These are phyloP conservation scores for Aphodius granarius DNA, from an alignment of 2,888 invertebrate species.

Conservation along the genomic window DNA sequence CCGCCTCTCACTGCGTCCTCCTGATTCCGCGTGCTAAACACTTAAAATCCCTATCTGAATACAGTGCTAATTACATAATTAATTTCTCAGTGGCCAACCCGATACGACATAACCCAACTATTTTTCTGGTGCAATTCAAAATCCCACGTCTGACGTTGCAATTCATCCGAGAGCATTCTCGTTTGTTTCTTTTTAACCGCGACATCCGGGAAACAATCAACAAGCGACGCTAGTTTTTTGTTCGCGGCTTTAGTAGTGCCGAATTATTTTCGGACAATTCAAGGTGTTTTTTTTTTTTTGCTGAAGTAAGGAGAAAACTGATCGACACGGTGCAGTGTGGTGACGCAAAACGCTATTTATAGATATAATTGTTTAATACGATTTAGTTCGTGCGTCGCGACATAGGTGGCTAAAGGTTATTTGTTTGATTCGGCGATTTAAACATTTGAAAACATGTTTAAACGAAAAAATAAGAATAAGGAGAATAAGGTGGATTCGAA, in stretches of 20 bases:
- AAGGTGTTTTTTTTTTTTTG: neutral
- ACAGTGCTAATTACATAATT: neutral
- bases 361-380: slow-evolving; percentile 27
- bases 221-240: neutral
- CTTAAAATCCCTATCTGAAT: neutral
- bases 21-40: neutral
- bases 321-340: neutral
- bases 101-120: neutral
- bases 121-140: neutral
- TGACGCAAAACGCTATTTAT: slow-evolving; percentile 27
- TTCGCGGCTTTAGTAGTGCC: neutral
- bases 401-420: neutral
- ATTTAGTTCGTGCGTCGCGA: slow-evolving; percentile 14
- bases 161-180: neutral
- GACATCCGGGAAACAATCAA: neutral
- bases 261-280: neutral
- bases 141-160: neutral
- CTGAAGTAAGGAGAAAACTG: neutral
- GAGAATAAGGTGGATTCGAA: slow-evolving; percentile 44
- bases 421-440: neutral
- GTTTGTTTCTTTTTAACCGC: neutral
- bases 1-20: neutral
- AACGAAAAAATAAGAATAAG: slow-evolving; percentile 45
- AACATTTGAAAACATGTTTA: slow-evolving; percentile 30
- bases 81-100: neutral